Conservation (phyloP, 2,888 invertebrate species). For the Drosophila affinis region DNA sequence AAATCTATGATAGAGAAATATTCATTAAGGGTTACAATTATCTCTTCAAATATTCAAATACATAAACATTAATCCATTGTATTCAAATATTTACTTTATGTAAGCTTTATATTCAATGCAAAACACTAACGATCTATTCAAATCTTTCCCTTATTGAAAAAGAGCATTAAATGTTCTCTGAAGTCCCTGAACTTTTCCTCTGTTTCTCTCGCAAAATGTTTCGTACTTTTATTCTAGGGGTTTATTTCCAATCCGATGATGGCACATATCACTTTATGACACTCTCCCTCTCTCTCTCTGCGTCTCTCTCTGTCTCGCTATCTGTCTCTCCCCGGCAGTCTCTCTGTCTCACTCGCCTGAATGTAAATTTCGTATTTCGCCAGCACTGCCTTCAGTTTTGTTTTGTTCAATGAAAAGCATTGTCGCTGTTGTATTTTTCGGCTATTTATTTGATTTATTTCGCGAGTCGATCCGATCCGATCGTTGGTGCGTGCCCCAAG, state of each 20-base stretch:
- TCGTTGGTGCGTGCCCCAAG: constrained; percentile 39
- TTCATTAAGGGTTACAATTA: not conserved
- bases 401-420: constrained; percentile 62
- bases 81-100: not conserved
- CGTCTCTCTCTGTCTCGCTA: constrained; percentile 5
- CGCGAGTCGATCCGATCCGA: constrained; percentile 21
- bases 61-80: not conserved
- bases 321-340: not conserved
- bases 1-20: not conserved
- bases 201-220: constrained; percentile 1
- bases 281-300: constrained; percentile 9
- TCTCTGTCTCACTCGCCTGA: constrained; percentile 2
- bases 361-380: constrained; percentile 32
- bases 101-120: too few species aligned
- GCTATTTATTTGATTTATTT: constrained; percentile 54
- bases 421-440: constrained; percentile 39
- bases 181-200: too few species aligned
- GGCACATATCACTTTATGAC: constrained; percentile 38
- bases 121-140: not conserved
- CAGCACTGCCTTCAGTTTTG: constrained; percentile 43
- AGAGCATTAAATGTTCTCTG: constrained; percentile 18
- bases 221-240: constrained; percentile 12
- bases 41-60: too few species aligned
- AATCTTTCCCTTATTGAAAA: not conserved
- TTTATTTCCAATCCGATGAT: constrained; percentile 46